Evolutionary conservation across 2,113 vertebrate species (phyloP).

Genomic region (Setophaga kirtlandii): DNA sequence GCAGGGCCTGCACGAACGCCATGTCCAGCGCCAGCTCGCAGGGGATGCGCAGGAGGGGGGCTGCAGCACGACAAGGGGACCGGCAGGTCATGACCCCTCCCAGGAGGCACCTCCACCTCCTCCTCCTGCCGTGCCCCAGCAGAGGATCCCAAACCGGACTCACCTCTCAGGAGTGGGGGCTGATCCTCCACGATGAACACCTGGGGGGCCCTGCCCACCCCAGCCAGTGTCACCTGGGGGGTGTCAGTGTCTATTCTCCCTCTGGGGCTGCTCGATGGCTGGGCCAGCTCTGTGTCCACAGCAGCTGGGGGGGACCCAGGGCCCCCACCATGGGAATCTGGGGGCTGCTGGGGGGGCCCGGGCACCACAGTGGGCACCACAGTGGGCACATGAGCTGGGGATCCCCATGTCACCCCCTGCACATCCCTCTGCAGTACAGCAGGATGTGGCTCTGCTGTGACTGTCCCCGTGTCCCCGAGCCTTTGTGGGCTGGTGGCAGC

Average conservation of each 20-base stretch:
- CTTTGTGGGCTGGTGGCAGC: not conserved
- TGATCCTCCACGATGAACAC: slow-evolving; percentile 62
- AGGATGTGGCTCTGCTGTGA: accelerated
- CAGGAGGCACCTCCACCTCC: accelerated
- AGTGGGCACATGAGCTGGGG: not conserved
- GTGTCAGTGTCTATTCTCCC: accelerated
- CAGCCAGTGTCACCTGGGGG: accelerated
- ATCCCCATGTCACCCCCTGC: not conserved
- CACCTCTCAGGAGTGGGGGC: slow-evolving; percentile 27
- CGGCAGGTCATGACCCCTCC: accelerated
- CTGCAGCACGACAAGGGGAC: not conserved
- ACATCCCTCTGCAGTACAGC: not conserved
- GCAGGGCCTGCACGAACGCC: not conserved
- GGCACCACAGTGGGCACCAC: accelerated
- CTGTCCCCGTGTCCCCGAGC: accelerated
- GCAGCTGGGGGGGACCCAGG: not conserved
- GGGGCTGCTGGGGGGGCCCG: not conserved
- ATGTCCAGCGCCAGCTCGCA: slow-evolving; percentile 55
- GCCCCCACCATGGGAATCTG: accelerated
- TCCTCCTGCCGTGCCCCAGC: accelerated
- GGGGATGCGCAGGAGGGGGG: not conserved
- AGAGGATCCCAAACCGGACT: not conserved
- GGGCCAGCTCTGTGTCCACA: not conserved
- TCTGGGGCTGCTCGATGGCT: accelerated
- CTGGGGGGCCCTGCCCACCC: not conserved